A percentile compares a stretch with the other conserved stretches of the same genome.
Evolutionary conservation across 2,113 vertebrate species (phyloP).

Genomic region (Myxocyprinus asiaticus): DNA sequence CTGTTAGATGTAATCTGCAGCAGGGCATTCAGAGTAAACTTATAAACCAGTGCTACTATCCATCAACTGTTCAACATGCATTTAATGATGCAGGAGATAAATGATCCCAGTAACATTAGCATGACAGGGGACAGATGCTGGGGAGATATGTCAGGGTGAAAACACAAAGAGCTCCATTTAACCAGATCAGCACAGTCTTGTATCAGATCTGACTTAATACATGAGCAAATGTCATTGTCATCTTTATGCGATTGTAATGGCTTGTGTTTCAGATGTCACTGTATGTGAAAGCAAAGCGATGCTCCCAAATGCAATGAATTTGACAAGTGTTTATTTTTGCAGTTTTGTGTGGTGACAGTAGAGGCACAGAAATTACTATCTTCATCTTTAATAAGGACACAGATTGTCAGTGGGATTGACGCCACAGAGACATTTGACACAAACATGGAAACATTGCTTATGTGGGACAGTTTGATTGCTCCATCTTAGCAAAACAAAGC

Average conservation of each 20-base stretch:
- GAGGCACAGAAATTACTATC: neutral
- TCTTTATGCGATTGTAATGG: too few species aligned
- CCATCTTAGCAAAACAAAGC: neutral
- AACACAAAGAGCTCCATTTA: neutral
- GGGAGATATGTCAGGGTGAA: constrained; percentile 3
- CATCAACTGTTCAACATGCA: neutral
- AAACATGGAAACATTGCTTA: constrained; percentile 10
- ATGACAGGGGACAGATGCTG: neutral
- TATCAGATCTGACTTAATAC: too few species aligned
- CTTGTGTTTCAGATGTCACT: too few species aligned
- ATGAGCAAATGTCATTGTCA: too few species aligned
- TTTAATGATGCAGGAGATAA: constrained; percentile 30
- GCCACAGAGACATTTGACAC: neutral
- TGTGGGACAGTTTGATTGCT: neutral
- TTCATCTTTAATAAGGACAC: neutral
- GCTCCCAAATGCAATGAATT: too few species aligned
- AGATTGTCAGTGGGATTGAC: neutral
- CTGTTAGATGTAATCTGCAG: neutral
- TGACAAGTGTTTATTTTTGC: too few species aligned
- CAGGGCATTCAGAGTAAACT: too few species aligned
- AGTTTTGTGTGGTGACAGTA: too few species aligned
- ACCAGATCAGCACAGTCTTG: neutral
- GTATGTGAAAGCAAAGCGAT: too few species aligned
- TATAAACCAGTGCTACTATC: neutral
- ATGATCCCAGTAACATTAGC: constrained; percentile 10